phyloP scores from a whole-genome alignment of 1,140 invertebrate species.

The Campoletis sonorensis region DNA sequence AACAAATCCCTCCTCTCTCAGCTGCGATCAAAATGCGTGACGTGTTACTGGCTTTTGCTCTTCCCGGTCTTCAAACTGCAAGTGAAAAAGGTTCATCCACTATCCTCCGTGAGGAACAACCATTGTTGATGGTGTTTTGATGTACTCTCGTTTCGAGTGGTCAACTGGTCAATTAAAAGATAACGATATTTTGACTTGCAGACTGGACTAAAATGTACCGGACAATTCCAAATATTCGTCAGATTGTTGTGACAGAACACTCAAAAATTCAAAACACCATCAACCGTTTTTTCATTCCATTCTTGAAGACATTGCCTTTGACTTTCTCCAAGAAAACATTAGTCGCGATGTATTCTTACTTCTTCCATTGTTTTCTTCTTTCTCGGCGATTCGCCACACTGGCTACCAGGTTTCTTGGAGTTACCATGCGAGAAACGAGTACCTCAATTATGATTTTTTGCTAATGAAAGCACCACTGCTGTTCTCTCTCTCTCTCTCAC shows the following conservation, averaged over 20 bases:
- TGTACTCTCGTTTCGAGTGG: neutral
- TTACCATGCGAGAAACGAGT: constrained; percentile 63
- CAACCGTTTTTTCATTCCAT: no score
- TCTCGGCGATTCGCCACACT: constrained; percentile 41
- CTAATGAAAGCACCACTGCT: constrained; percentile 73
- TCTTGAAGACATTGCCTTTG: no score
- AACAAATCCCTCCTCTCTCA: neutral
- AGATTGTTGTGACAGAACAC: no score
- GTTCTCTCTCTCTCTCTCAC: no score
- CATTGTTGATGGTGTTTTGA: constrained; percentile 1
- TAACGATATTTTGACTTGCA: no score
- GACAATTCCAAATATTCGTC: no score
- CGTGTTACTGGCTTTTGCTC: constrained; percentile 26
- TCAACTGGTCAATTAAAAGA: neutral
- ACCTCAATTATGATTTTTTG: constrained; percentile 71
- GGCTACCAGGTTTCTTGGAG: constrained; percentile 9
- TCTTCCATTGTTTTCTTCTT: constrained; percentile 44
- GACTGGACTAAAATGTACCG: no score
- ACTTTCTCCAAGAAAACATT: neutral
- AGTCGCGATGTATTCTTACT: neutral
- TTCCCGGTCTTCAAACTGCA: neutral
- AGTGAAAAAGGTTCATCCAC: neutral
- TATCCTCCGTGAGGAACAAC: neutral
- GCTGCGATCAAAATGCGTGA: constrained; percentile 33
- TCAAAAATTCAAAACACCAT: no score